These are phyloP conservation scores for Fabriciana adippe DNA, from an alignment of 2,888 invertebrate genomes.

Conservation along the genomic window DNA sequence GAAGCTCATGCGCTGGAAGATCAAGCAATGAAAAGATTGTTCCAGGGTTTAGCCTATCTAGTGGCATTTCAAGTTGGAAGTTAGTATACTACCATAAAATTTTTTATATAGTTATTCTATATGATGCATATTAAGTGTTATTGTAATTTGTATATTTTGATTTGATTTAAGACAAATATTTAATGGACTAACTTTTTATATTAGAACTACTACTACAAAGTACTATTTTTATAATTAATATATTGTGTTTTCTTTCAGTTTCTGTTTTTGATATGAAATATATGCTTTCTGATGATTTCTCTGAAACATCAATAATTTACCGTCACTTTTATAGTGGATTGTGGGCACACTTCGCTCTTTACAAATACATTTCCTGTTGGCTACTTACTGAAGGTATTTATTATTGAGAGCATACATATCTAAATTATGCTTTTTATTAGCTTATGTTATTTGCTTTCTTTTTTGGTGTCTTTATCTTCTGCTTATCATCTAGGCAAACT, in stretches of 20 bases:
- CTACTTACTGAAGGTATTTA: conserved; percentile 90
- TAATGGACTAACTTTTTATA: no score
- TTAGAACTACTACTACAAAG: no score
- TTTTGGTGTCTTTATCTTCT: no score
- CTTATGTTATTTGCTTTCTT: no score
- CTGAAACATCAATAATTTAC: conserved; percentile 76
- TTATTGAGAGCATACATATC: no score
- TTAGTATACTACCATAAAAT: conserved; percentile 42
- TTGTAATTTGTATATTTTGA: conserved; percentile 1
- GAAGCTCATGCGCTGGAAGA: conserved; percentile 60
- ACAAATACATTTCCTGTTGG: conserved; percentile 98
- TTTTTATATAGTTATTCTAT: neutral
- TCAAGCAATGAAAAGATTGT: conserved; percentile 83
- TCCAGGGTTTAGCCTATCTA: conserved; percentile 88
- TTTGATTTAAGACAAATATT: no score
- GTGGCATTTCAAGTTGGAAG: conserved; percentile 88
- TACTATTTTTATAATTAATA: no score
- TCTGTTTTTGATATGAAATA: conserved; percentile 87
- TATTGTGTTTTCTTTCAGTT: conserved; percentile 57
- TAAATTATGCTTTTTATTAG: no score
- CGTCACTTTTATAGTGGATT: conserved; percentile 87
- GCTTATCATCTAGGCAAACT: no score
- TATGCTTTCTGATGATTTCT: conserved; percentile 85
- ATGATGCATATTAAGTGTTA: neutral
- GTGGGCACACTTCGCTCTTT: conserved; percentile 93